Evolutionary conservation across 2,888 invertebrate genomes (phyloP).

Genomic region (Acleris cristana): DNA sequence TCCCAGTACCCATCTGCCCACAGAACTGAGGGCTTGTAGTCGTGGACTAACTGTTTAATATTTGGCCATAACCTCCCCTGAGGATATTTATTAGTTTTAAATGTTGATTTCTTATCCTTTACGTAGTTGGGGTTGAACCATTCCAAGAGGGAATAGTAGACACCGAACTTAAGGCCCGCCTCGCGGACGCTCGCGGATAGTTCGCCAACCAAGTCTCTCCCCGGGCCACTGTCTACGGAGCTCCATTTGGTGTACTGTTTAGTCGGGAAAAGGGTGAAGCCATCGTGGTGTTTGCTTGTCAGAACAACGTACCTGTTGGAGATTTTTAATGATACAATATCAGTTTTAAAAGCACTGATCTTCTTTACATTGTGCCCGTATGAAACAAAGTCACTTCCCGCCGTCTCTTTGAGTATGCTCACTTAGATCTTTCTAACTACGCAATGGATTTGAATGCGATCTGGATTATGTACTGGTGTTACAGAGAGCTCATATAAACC

Average conservation of each 20-base stretch:
- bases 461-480: too few relatives aligned
- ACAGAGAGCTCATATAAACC: too few relatives aligned
- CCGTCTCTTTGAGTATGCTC: too few relatives aligned
- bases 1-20: too few relatives aligned
- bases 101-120: conserved; percentile 86
- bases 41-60: too few relatives aligned
- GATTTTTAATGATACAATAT: too few relatives aligned
- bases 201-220: conserved; percentile 90
- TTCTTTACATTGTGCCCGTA: too few relatives aligned
- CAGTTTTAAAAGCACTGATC: too few relatives aligned
- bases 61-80: conserved; percentile 52
- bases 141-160: conserved; percentile 94
- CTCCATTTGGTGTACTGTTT: conserved; percentile 93
- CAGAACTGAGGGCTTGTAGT: too few relatives aligned
- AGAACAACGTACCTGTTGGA: conserved; percentile 88
- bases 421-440: too few relatives aligned
- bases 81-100: conserved; percentile 86
- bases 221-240: conserved; percentile 90
- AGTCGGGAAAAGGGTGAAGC: conserved; percentile 93
- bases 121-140: conserved; percentile 94
- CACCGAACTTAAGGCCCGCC: conserved; percentile 88
- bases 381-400: too few relatives aligned
- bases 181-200: conserved; percentile 87
- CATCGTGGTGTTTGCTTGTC: conserved; percentile 95
- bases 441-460: too few relatives aligned